A percentile compares a stretch with the other conserved stretches of the same genome.
Conservation (phyloP, 2,113 vertebrate genomes). For the Chelonoidis abingdonii region DNA sequence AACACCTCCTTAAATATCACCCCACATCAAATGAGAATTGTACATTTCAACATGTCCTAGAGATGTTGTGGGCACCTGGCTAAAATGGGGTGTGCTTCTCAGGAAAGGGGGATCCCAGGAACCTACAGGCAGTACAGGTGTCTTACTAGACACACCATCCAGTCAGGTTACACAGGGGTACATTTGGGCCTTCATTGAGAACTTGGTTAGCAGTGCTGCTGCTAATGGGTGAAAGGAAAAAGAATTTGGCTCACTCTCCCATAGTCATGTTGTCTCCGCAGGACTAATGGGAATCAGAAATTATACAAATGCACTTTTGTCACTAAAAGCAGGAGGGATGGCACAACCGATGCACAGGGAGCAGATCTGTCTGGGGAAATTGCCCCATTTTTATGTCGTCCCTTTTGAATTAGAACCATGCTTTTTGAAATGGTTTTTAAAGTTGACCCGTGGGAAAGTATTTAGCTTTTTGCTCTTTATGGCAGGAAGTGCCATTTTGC, state of each 20-base stretch:
- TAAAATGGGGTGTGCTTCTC: conserved; percentile 41
- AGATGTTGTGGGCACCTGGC: conserved; percentile 33
- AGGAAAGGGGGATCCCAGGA: conserved; percentile 15
- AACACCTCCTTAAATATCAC: conserved; percentile 48
- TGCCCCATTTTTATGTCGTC: rapidly evolving
- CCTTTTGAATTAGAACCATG: neutral
- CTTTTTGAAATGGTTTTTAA: neutral
- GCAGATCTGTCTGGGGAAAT: neutral
- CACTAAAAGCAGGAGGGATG: neutral
- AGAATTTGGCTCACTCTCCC: neutral
- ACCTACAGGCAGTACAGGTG: neutral
- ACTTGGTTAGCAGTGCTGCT: neutral
- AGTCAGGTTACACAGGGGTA: neutral
- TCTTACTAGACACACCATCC: neutral
- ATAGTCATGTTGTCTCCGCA: neutral
- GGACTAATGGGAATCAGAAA: neutral
- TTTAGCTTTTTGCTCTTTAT: neutral
- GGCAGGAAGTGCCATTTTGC: neutral
- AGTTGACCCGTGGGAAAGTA: neutral
- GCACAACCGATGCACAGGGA: neutral
- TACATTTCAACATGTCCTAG: conserved; percentile 38
- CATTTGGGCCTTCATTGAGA: neutral
- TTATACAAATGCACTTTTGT: rapidly evolving
- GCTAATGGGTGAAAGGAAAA: neutral
- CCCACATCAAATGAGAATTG: conserved; percentile 47